Percentiles rank a stretch among this genome's conserved stretches.
These are phyloP conservation scores for Gnatocerus cornutus DNA, from an alignment of 2,888 invertebrate genomes.

Conservation along the genomic window DNA sequence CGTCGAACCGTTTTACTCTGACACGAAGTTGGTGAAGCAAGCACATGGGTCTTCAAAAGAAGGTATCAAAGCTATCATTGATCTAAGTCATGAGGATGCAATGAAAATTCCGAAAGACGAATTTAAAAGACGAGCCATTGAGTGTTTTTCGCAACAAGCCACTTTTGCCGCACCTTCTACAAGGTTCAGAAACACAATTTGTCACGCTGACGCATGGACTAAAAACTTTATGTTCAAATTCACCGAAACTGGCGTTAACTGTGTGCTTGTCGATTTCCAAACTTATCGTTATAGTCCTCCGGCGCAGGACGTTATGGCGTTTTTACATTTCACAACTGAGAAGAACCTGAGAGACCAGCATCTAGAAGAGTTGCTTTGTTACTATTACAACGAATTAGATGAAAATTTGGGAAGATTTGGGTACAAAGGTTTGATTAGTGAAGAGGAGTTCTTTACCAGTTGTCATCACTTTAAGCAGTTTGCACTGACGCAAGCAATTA, in stretches of 20 bases:
- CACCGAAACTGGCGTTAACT: slow-evolving; percentile 53
- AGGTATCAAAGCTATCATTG: slow-evolving; percentile 59
- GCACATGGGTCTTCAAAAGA: slow-evolving; percentile 62
- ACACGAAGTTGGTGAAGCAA: slow-evolving; percentile 59
- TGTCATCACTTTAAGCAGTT: slow-evolving; percentile 56
- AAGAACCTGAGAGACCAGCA: slow-evolving; percentile 51
- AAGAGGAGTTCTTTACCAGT: slow-evolving; percentile 54
- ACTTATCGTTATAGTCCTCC: slow-evolving; percentile 60
- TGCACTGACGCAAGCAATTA: slow-evolving; percentile 53
- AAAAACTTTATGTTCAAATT: slow-evolving; percentile 70
- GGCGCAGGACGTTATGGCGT: slow-evolving; percentile 58
- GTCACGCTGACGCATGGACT: slow-evolving; percentile 72
- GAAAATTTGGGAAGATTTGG: slow-evolving; percentile 50
- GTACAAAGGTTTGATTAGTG: slow-evolving; percentile 39
- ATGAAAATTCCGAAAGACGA: slow-evolving; percentile 38
- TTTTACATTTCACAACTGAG: slow-evolving; percentile 57
- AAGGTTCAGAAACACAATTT: slow-evolving; percentile 68
- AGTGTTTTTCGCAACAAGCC: slow-evolving; percentile 47
- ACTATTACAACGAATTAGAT: slow-evolving; percentile 55
- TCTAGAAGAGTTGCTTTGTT: slow-evolving; percentile 49
- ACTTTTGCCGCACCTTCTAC: slow-evolving; percentile 65
- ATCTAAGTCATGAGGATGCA: slow-evolving; percentile 48
- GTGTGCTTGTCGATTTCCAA: slow-evolving; percentile 62
- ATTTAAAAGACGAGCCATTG: slow-evolving; percentile 46
- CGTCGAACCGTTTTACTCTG: slow-evolving; percentile 58